These are phyloP conservation scores for Alentia gelatinosa DNA, from an alignment of 2,888 invertebrate genomes.

Conservation along the genomic window DNA sequence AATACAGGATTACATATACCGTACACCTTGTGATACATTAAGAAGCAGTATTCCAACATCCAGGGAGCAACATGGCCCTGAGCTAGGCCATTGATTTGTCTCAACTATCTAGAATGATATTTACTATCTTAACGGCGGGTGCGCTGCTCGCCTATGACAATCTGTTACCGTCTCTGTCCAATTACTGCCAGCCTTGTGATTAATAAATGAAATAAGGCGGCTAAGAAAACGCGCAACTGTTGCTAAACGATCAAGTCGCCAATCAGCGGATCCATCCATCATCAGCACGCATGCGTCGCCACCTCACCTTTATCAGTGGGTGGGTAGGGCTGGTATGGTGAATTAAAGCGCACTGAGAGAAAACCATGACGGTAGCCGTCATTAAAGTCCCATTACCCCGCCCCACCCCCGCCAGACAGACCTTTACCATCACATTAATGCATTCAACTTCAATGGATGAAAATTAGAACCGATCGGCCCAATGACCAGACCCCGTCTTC, in stretches of 20 bases:
- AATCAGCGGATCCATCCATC: neutral
- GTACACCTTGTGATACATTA: too few species aligned
- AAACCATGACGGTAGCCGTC: neutral
- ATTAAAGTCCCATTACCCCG: neutral
- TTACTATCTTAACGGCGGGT: neutral
- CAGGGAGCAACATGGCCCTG: too few species aligned
- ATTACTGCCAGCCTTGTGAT: conserved; percentile 22
- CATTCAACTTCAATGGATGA: neutral
- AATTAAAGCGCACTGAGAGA: neutral
- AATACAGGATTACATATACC: too few species aligned
- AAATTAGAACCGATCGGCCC: neutral
- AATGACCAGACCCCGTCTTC: neutral
- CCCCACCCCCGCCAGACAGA: neutral
- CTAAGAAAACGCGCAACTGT: neutral
- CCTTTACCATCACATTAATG: conserved; percentile 32
- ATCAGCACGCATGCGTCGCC: neutral
- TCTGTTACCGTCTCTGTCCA: conserved; percentile 8
- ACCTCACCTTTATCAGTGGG: neutral
- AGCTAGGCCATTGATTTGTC: too few species aligned
- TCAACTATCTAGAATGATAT: neutral
- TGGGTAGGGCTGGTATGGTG: neutral
- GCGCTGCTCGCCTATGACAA: conserved; percentile 1
- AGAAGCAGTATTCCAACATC: too few species aligned
- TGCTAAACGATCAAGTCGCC: neutral
- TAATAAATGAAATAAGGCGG: conserved; percentile 32